A percentile compares a stretch with the other conserved stretches of the same genome.
These are phyloP conservation scores for Odocoileus hemionus DNA, from an alignment of 2,113 vertebrate genomes.

Conservation along the genomic window DNA sequence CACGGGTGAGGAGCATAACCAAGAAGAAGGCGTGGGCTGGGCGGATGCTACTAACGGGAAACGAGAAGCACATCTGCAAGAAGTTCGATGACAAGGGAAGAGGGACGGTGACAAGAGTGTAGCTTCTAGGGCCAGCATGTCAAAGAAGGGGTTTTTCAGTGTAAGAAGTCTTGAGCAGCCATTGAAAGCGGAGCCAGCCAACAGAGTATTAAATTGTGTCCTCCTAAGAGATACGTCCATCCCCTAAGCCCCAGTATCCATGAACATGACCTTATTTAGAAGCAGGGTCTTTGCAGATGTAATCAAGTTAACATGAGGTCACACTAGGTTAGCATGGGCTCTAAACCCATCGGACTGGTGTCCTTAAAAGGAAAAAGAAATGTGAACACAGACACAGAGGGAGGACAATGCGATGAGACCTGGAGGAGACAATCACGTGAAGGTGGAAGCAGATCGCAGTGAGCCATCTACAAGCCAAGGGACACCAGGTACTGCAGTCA, in stretches of 20 bases:
- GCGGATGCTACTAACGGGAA: rapidly evolving
- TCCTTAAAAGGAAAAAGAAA: neutral
- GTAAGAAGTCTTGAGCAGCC: neutral
- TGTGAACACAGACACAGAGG: neutral
- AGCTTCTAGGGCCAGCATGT: neutral
- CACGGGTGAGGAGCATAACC: rapidly evolving
- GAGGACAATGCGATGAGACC: rapidly evolving
- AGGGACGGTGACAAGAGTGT: neutral
- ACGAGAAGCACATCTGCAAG: neutral
- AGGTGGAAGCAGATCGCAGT: neutral
- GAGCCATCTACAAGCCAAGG: neutral
- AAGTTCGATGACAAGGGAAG: too few relatives aligned
- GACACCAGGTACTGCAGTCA: rapidly evolving
- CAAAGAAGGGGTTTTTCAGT: neutral
- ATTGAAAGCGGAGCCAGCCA: rapidly evolving
- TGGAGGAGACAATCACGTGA: rapidly evolving
- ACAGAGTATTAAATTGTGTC: too few relatives aligned
- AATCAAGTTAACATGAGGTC: neutral
- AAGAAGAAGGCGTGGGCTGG: rapidly evolving
- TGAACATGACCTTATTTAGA: neutral
- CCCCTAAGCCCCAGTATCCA: neutral
- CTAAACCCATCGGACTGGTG: rapidly evolving
- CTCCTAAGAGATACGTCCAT: neutral
- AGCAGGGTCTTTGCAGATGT: neutral
- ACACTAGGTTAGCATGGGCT: neutral